Conservation (phyloP, 2,113 vertebrate genomes). For the Puffinus mauretanicus region DNA sequence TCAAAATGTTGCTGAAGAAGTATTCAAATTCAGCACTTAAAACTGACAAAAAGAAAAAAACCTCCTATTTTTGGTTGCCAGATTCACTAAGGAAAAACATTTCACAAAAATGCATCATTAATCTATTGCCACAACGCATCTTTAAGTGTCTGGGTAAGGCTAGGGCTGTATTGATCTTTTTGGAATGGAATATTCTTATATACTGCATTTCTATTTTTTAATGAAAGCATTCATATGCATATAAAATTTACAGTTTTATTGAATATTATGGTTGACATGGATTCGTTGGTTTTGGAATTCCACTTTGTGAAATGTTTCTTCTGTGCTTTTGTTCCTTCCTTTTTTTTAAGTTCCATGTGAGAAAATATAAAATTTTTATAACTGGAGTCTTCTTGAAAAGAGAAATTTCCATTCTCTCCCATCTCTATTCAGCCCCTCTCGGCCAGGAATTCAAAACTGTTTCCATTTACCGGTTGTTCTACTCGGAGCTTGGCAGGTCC, state of each 20-base stretch:
- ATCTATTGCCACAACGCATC: background rate
- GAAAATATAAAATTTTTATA: background rate
- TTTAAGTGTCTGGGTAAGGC: background rate
- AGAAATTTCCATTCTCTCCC: conserved; percentile 14
- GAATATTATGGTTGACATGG: background rate
- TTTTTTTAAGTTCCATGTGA: background rate
- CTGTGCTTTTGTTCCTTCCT: background rate
- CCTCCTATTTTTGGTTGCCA: background rate
- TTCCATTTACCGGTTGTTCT: background rate
- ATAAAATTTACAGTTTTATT: background rate
- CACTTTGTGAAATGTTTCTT: background rate
- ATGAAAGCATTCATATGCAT: background rate
- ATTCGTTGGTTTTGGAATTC: background rate
- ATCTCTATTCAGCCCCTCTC: background rate
- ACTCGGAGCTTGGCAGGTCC: background rate
- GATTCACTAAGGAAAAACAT: background rate
- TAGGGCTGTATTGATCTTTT: background rate
- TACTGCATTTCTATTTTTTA: background rate
- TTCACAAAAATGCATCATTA: background rate
- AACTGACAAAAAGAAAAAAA: background rate
- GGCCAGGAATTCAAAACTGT: background rate
- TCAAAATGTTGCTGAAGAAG: background rate
- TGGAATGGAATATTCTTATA: background rate
- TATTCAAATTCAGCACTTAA: background rate
- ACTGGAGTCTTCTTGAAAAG: background rate